Evolutionary conservation across 1,140 invertebrate species (phyloP), one percentile per base, ranked within the genome.

Genomic region (Gryon sp.): DNA sequence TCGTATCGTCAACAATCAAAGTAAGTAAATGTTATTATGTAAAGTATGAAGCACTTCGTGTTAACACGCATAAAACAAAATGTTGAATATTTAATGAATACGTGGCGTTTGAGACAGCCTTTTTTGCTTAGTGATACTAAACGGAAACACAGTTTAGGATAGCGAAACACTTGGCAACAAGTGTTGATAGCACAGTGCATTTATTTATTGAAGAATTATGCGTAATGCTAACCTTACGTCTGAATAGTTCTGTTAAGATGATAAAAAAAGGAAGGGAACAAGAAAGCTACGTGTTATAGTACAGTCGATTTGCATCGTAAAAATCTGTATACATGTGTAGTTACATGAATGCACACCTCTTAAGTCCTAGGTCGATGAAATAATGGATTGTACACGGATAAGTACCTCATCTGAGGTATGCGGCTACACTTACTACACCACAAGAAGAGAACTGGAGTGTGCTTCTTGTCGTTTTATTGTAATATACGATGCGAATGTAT

Each of bases 301-400:
- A 69, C 55, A 66, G 52, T 74, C 57, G 70, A 79, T 81, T 81
- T 79, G 80, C 80, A 79, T 81, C 78, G 62, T 76, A 78, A 81
- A 81, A 80, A 62, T 78, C 63, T 72, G 59, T 59, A 41, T 76
- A 78, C 74, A 68, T 63, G 40, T 78, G 80, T 79, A 74, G 57
- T 79, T 68, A 78, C 78, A 74, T 75, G 69, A 68, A 52, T 48
- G 60, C 68, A 65, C 62, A 75, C 72, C 65, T 79, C 74, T 60
- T 60, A 60, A 72, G 66, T 70, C 60, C 65, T 5, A 66, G 60
- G 59, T 74, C 80, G 70, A 77, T 79, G 74, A 76, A 81, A 79
- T 81, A 81, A 81, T 78, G 75, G 74, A 72, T 65, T 74, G 55
- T 50, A 59, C 55, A 60, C 32, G 76, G 53, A 60, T 66, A 69